Conservation (phyloP, 2,888 invertebrate species). For the Parelbella ahira region DNA sequence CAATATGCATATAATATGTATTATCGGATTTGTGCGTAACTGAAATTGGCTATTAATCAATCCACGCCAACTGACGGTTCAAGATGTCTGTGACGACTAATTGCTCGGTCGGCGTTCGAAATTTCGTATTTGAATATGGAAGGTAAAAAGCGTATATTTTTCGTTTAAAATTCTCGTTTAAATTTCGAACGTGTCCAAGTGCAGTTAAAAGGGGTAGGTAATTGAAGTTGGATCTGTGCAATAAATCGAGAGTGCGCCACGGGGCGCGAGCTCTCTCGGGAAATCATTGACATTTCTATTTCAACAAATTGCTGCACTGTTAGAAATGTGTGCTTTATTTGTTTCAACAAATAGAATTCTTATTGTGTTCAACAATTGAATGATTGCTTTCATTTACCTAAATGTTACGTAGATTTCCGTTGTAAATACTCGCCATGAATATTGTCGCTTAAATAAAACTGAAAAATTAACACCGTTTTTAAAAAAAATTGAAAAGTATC, state of each 20-base stretch:
- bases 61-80: constrained; percentile 42
- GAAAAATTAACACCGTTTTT: too few relatives aligned
- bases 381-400: too few relatives aligned
- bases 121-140: constrained; percentile 8
- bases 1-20: too few relatives aligned
- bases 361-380: neutral
- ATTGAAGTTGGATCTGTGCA: constrained; percentile 43
- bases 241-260: constrained; percentile 44
- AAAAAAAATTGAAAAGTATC: too few relatives aligned
- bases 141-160: constrained; percentile 19
- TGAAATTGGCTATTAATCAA: constrained; percentile 47
- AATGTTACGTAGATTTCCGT: too few relatives aligned
- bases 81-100: constrained; percentile 56
- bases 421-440: too few relatives aligned
- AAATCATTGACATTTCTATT: constrained; percentile 58
- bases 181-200: constrained; percentile 28
- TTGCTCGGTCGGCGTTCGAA: constrained; percentile 38
- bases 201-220: constrained; percentile 37
- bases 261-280: constrained; percentile 44
- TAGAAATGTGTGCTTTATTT: constrained; percentile 31
- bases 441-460: too few relatives aligned
- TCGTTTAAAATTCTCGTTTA: constrained; percentile 29
- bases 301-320: constrained; percentile 46
- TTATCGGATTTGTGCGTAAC: constrained; percentile 28
- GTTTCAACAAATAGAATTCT: neutral